Evolutionary conservation across 1,140 invertebrate genomes (phyloP).

Genomic region (Helicoverpa armigera): DNA sequence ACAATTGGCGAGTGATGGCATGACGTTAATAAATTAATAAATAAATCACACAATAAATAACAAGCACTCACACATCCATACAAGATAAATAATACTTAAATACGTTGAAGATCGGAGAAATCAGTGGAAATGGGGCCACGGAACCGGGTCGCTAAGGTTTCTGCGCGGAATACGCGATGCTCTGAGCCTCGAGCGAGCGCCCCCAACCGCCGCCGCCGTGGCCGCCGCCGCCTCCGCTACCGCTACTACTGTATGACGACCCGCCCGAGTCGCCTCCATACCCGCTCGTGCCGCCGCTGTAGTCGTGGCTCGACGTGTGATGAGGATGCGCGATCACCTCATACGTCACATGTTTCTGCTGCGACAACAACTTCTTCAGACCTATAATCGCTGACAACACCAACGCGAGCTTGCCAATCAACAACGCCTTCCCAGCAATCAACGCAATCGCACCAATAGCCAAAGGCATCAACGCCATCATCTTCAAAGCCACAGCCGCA

Average conservation of each 20-base stretch:
- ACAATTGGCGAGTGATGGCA: background rate
- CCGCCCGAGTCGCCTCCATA: slow-evolving; percentile 86
- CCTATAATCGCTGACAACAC: slow-evolving; percentile 94
- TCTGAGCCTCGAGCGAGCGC: slow-evolving; percentile 89
- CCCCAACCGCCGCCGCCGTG: slow-evolving; percentile 90
- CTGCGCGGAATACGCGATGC: slow-evolving; percentile 92
- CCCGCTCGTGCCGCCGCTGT: slow-evolving; percentile 85
- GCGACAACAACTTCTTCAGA: slow-evolving; percentile 91
- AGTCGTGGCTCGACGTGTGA: slow-evolving; percentile 89
- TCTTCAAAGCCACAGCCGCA: slow-evolving; percentile 91
- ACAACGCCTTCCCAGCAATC: slow-evolving; percentile 93
- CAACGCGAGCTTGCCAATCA: slow-evolving; percentile 94
- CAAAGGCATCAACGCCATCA: slow-evolving; percentile 91
- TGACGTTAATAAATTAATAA: no score
- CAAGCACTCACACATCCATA: slow-evolving; percentile 64
- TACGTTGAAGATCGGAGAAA: slow-evolving; percentile 67
- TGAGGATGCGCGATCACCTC: slow-evolving; percentile 94
- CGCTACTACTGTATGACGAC: slow-evolving; percentile 82
- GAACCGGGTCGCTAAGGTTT: slow-evolving; percentile 84
- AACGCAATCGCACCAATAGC: slow-evolving; percentile 93
- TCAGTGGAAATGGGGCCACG: slow-evolving; percentile 69
- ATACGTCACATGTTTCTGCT: slow-evolving; percentile 94
- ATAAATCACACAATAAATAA: slow-evolving; percentile 70
- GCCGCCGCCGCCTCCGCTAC: slow-evolving; percentile 86
- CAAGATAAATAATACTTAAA: slow-evolving; percentile 58